Evolutionary conservation across 2,888 invertebrate species (phyloP).

Genomic region (Periphyllus acericola): DNA sequence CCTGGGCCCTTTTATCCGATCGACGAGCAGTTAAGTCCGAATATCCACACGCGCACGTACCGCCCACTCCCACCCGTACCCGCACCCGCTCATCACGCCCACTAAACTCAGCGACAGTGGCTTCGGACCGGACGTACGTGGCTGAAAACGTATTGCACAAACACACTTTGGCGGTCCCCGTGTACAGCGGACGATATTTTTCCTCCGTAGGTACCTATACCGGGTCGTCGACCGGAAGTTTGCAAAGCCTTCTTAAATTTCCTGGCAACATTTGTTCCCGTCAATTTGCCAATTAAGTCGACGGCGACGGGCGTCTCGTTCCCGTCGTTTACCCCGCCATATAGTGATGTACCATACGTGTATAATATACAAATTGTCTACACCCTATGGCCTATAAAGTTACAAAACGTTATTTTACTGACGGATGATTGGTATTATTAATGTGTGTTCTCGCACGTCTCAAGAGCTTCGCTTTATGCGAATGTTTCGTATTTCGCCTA

Average conservation of each 20-base stretch:
- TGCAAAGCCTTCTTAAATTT: background rate
- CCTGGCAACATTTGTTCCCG: background rate
- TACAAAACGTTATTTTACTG: too few species aligned
- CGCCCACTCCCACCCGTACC: too few species aligned
- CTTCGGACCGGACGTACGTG: slow-evolving; percentile 1
- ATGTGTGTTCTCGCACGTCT: too few species aligned
- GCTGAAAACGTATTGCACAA: slow-evolving; percentile 14
- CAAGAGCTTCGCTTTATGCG: too few species aligned
- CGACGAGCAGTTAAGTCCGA: slow-evolving; percentile 30
- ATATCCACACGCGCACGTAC: background rate
- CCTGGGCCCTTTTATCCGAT: slow-evolving; percentile 44
- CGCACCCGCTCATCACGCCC: background rate
- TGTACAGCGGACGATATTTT: background rate
- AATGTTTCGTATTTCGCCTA: too few species aligned
- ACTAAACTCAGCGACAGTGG: background rate
- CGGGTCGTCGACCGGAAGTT: background rate
- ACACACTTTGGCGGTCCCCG: slow-evolving; percentile 13
- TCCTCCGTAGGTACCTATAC: background rate
- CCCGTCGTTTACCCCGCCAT: too few species aligned
- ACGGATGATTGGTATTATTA: too few species aligned
- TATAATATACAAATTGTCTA: too few species aligned
- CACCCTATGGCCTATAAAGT: too few species aligned
- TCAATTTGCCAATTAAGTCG: background rate
- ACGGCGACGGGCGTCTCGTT: background rate
- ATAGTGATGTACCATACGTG: too few species aligned